phyloP scores from a whole-genome alignment of 1,140 invertebrate genomes.

The Meloidogyne chitwoodi region DNA sequence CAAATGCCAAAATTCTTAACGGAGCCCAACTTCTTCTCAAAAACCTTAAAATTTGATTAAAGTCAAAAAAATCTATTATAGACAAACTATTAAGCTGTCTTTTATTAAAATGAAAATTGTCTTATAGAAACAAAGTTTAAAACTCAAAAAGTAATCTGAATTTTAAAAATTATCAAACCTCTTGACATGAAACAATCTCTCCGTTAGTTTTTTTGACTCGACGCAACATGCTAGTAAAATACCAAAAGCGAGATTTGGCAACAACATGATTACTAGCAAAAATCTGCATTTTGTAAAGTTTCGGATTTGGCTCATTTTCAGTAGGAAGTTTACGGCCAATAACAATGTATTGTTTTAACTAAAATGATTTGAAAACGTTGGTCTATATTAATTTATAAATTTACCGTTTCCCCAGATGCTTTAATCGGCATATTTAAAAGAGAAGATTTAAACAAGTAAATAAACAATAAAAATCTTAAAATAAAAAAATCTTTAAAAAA shows the following conservation, averaged over 20 bases:
- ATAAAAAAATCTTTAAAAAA: neutral
- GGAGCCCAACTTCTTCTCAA: slow-evolving; percentile 82
- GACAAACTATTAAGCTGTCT: no score
- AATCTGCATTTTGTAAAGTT: slow-evolving; percentile 97
- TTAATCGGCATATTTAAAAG: slow-evolving; percentile 55
- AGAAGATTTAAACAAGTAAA: slow-evolving; percentile 60
- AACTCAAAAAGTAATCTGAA: slow-evolving; percentile 59
- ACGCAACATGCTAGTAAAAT: slow-evolving; percentile 90
- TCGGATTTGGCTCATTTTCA: slow-evolving; percentile 81
- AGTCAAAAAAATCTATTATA: no score
- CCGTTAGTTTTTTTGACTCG: slow-evolving; percentile 99
- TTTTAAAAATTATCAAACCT: slow-evolving; percentile 64
- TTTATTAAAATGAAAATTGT: no score
- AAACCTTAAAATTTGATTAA: slow-evolving; percentile 68
- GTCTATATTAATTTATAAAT: neutral
- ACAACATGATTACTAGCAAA: slow-evolving; percentile 95
- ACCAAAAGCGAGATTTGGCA: slow-evolving; percentile 99
- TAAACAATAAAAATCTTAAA: slow-evolving; percentile 61
- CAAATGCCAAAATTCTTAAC: slow-evolving; percentile 99
- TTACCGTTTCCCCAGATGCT: slow-evolving; percentile 56
- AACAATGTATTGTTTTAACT: slow-evolving; percentile 96
- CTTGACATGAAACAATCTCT: slow-evolving; percentile 88
- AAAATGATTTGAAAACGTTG: slow-evolving; percentile 62
- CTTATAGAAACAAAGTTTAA: no score
- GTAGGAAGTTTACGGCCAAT: slow-evolving; percentile 93